Conservation (phyloP, 2,797 vertebrate genomes). For the Enteromius thamalakanensis region DNA sequence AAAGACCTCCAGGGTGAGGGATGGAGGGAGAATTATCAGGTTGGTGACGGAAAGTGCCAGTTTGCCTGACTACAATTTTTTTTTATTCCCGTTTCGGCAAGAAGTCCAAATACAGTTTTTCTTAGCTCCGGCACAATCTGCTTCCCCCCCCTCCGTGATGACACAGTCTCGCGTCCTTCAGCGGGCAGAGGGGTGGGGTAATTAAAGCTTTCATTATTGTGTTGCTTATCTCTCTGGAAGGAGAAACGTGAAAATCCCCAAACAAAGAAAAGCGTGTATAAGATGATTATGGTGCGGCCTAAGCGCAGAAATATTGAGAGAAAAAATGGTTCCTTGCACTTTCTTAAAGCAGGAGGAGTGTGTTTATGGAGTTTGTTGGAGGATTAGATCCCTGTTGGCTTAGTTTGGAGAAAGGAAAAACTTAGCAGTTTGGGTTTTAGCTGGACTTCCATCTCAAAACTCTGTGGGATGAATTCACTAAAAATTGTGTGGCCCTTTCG, state of each 20-base stretch:
- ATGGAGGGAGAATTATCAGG: constrained; percentile 82
- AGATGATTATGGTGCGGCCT: constrained; percentile 64
- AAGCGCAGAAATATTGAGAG: constrained; percentile 55
- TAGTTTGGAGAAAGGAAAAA: constrained; percentile 45
- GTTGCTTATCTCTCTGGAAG: constrained; percentile 83
- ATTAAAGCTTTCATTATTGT: constrained; percentile 93
- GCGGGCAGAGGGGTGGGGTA: constrained; percentile 88
- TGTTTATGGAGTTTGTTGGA: constrained; percentile 57
- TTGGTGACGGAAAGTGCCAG: constrained; percentile 94
- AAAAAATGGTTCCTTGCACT: constrained; percentile 55
- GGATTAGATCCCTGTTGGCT: constrained; percentile 57
- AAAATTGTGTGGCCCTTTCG: neutral
- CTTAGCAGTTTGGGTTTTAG: constrained; percentile 47
- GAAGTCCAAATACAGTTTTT: constrained; percentile 84
- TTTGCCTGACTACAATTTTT: constrained; percentile 88
- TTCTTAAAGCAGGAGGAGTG: constrained; percentile 58
- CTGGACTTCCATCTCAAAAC: constrained; percentile 29
- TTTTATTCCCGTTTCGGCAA: constrained; percentile 73
- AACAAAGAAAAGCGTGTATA: constrained; percentile 70
- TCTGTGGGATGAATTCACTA: neutral
- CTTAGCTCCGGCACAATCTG: constrained; percentile 43
- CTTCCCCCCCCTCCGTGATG: constrained; percentile 79
- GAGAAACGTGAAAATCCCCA: constrained; percentile 82
- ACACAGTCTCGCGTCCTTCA: constrained; percentile 89
- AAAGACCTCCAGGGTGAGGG: constrained; percentile 82